Conservation (phyloP, 2,888 invertebrate species). For the Leptothorax acervorum region DNA sequence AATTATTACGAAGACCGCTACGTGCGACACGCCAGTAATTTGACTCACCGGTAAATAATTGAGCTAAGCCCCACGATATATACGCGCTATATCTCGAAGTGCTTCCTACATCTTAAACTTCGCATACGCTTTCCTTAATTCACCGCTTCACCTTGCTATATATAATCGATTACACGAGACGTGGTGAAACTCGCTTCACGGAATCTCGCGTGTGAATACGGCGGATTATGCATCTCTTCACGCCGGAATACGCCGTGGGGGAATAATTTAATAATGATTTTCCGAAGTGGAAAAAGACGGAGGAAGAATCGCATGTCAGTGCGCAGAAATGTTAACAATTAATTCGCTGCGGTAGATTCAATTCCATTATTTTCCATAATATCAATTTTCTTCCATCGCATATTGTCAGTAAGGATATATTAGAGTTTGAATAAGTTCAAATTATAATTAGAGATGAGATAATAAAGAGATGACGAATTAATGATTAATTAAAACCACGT, state of each 20-base stretch:
- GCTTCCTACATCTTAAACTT: conserved; percentile 34
- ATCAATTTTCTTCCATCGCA: not conserved
- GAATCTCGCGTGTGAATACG: conserved; percentile 23
- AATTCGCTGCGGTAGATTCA: not conserved
- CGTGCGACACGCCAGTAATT: not conserved
- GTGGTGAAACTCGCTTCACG: conserved; percentile 16
- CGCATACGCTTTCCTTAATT: not conserved
- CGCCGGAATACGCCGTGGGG: not conserved
- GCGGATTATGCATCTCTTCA: not conserved
- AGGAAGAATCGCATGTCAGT: not conserved
- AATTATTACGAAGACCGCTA: conserved; percentile 21
- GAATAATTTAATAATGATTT: conserved; percentile 34
- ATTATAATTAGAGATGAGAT: not conserved
- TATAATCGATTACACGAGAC: conserved; percentile 8
- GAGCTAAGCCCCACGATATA: conserved; percentile 1
- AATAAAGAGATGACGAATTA: not conserved
- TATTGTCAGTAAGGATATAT: not conserved
- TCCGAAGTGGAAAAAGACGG: not conserved
- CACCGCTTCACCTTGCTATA: not conserved
- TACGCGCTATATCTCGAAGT: not conserved
- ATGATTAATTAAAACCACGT: not conserved
- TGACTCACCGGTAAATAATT: conserved; percentile 18
- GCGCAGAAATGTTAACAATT: not conserved
- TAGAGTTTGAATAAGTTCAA: not conserved
- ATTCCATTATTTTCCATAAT: not conserved